Percentiles rank a stretch among this genome's conserved stretches.
Evolutionary conservation across 2,888 invertebrate species (phyloP).

Genomic region (Pseudoips prasinana): DNA sequence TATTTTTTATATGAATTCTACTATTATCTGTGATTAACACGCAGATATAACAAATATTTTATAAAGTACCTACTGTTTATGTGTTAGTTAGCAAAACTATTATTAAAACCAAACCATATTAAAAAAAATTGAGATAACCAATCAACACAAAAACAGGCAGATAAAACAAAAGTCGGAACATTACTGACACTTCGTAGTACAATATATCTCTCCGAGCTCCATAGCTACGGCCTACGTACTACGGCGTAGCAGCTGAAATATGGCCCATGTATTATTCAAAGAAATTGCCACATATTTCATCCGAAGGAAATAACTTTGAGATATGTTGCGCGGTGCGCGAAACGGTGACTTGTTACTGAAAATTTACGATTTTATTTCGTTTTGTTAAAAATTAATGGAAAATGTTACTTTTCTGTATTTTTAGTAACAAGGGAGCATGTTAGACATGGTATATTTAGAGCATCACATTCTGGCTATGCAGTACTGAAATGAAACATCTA

Average conservation of each 20-base stretch:
- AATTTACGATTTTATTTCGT: slow-evolving; percentile 28
- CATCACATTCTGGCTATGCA: too few species aligned
- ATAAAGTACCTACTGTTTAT: too few species aligned
- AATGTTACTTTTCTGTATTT: not conserved
- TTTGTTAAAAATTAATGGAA: slow-evolving; percentile 16
- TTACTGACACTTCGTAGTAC: slow-evolving; percentile 44
- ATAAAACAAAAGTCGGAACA: slow-evolving; percentile 48
- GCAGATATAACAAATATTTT: too few species aligned
- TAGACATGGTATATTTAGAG: too few species aligned
- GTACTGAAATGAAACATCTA: too few species aligned
- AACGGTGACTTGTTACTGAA: slow-evolving; percentile 37
- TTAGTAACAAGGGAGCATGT: too few species aligned
- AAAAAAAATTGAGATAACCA: too few species aligned
- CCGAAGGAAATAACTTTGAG: slow-evolving; percentile 78
- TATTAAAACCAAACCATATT: too few species aligned
- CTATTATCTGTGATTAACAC: too few species aligned
- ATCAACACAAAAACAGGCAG: slow-evolving; percentile 9
- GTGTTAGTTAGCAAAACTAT: too few species aligned
- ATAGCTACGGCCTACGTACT: slow-evolving; percentile 48
- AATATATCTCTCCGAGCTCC: slow-evolving; percentile 36
- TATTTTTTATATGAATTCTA: too few species aligned
- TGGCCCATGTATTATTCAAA: slow-evolving; percentile 84
- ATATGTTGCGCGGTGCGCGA: slow-evolving; percentile 57
- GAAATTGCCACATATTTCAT: slow-evolving; percentile 84
- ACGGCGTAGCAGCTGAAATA: slow-evolving; percentile 74